Percentiles rank a stretch among this genome's conserved stretches.
These are phyloP conservation scores for Glomeris marginata DNA, from an alignment of 2,888 invertebrate genomes.

Conservation along the genomic window DNA sequence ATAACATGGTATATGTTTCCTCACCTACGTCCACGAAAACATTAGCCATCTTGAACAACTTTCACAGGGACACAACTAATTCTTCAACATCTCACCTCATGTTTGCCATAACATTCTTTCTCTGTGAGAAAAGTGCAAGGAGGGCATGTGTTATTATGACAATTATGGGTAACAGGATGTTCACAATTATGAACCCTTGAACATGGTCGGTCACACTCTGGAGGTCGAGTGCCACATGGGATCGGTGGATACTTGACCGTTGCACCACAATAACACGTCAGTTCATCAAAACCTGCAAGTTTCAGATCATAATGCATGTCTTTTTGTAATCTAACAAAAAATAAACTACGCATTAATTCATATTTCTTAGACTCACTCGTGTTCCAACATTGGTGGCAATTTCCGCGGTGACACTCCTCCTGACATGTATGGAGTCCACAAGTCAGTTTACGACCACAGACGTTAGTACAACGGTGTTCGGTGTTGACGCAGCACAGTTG, in stretches of 20 bases:
- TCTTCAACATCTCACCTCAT: constrained; percentile 38
- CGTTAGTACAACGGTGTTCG: constrained; percentile 69
- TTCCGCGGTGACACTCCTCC: constrained; percentile 35
- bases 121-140: constrained; percentile 77
- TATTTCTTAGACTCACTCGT: constrained; percentile 41
- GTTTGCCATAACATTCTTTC: constrained; percentile 64
- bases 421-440: constrained; percentile 69
- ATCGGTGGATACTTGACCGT: constrained; percentile 79
- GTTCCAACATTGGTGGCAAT: constrained; percentile 34
- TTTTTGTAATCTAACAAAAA: too few relatives aligned
- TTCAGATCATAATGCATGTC: not conserved
- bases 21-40: constrained; percentile 38
- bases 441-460: constrained; percentile 62
- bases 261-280: constrained; percentile 78
- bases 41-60: not conserved
- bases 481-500: constrained; percentile 71
- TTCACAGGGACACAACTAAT: not conserved
- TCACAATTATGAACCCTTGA: constrained; percentile 56
- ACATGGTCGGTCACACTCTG: constrained; percentile 63
- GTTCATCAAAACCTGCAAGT: constrained; percentile 57
- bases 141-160: constrained; percentile 64
- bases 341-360: not conserved
- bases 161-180: constrained; percentile 69
- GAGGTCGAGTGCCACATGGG: constrained; percentile 76
- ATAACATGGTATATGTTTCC: constrained; percentile 78